Conservation (phyloP, 2,888 invertebrate genomes). For the Gymnoscelis rufifasciata region DNA sequence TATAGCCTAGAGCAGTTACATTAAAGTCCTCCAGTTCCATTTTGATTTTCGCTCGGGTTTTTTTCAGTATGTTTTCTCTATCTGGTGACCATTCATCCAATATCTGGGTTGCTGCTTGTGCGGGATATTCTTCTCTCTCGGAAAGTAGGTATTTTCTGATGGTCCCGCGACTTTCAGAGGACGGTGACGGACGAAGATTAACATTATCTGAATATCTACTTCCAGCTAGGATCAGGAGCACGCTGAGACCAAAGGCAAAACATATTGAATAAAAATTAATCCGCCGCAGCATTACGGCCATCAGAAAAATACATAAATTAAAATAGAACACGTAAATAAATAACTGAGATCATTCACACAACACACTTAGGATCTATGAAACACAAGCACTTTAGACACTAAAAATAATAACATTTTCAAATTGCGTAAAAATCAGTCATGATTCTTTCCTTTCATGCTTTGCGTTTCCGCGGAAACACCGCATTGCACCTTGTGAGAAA, state of each 20-base stretch:
- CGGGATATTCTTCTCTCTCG: conserved; percentile 64
- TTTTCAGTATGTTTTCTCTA: conserved; percentile 60
- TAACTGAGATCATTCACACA: conserved; percentile 43
- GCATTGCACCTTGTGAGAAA: conserved; percentile 65
- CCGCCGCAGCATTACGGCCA: conserved; percentile 72
- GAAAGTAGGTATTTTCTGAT: conserved; percentile 80
- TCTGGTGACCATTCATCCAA: conserved; percentile 57
- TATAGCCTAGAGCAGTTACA: conserved; percentile 57
- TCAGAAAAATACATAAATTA: conserved; percentile 36
- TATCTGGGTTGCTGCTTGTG: conserved; percentile 42
- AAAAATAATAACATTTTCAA: conserved; percentile 57
- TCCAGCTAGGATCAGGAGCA: conserved; percentile 74
- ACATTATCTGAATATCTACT: conserved; percentile 77
- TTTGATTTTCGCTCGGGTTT: conserved; percentile 57
- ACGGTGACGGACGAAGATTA: conserved; percentile 69
- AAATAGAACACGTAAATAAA: conserved; percentile 36
- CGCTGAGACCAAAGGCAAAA: conserved; percentile 74
- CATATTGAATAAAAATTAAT: conserved; percentile 75
- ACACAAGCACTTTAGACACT: conserved; percentile 54
- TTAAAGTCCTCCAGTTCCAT: conserved; percentile 62
- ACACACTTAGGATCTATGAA: conserved; percentile 28
- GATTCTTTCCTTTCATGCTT: conserved; percentile 46
- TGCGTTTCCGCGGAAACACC: conserved; percentile 75
- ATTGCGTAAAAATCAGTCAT: conserved; percentile 54
- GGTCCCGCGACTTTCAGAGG: conserved; percentile 62